phyloP scores from a whole-genome alignment of 23 tunicate genomes.

The Trididemnum miniatum region DNA sequence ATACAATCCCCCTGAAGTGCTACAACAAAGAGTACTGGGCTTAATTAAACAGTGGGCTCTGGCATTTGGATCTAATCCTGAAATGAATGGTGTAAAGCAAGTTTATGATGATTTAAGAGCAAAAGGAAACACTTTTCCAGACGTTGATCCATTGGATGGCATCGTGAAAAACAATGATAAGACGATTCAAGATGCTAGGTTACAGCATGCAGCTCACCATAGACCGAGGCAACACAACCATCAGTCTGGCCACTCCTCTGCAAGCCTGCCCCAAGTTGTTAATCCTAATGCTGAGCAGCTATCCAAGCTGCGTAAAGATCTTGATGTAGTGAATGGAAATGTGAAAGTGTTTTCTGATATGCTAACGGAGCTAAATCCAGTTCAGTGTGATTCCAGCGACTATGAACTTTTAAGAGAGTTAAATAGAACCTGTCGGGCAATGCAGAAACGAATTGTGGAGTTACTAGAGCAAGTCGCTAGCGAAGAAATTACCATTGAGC shows the following conservation, averaged over 20 bases:
- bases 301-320: slow-evolving; percentile 66
- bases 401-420: slow-evolving; percentile 64
- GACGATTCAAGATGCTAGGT: background rate
- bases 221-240: background rate
- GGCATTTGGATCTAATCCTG: slow-evolving; percentile 52
- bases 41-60: slow-evolving; percentile 76
- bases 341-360: slow-evolving; percentile 77
- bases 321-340: slow-evolving; percentile 72
- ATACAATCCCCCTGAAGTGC: slow-evolving; percentile 46
- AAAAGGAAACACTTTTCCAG: slow-evolving; percentile 59
- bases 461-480: slow-evolving; percentile 68
- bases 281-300: slow-evolving; percentile 45
- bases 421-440: slow-evolving; percentile 73
- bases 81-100: slow-evolving; percentile 41
- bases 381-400: slow-evolving; percentile 57
- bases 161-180: background rate
- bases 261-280: background rate
- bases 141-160: slow-evolving; percentile 7
- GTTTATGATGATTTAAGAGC: slow-evolving; percentile 62
- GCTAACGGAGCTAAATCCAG: slow-evolving; percentile 77
- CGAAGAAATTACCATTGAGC: slow-evolving; percentile 76
- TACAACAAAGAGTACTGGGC: slow-evolving; percentile 76
- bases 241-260: background rate
- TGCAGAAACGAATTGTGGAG: slow-evolving; percentile 87
- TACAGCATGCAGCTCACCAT: background rate